phyloP scores from a whole-genome alignment of 2,888 invertebrate genomes.

The Habrosyne pyritoides region DNA sequence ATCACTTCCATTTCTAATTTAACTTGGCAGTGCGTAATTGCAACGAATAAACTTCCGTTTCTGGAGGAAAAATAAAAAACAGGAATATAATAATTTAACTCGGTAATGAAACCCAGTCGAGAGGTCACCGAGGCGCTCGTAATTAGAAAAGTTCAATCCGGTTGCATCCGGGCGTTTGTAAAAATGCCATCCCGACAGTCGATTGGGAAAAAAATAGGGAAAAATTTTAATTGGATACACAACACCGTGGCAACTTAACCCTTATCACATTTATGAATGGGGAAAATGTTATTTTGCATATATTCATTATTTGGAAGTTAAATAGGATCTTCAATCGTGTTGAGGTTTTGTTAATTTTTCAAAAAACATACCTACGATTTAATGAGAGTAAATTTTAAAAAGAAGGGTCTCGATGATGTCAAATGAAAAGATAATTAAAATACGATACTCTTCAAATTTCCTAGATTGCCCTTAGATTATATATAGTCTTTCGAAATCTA shows the following conservation, averaged over 20 bases:
- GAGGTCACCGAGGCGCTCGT: conserved; percentile 21
- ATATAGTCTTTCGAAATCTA: neutral
- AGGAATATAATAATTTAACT: conserved; percentile 18
- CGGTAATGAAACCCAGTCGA: conserved; percentile 19
- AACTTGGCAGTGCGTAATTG: conserved; percentile 4
- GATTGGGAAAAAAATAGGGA: conserved; percentile 25
- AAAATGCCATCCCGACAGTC: conserved; percentile 47
- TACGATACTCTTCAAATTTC: neutral
- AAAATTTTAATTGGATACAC: conserved; percentile 65
- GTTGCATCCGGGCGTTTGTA: conserved; percentile 33
- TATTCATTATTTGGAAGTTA: neutral
- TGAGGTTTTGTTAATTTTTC: too few species aligned
- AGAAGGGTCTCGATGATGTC: neutral
- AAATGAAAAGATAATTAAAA: neutral
- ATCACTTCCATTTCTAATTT: conserved; percentile 5
- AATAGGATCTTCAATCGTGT: neutral
- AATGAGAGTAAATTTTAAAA: neutral
- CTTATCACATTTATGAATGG: conserved; percentile 7
- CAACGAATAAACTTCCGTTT: conserved; percentile 1
- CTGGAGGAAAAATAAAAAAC: conserved; percentile 13
- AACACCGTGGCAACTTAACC: conserved; percentile 36
- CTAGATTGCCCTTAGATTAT: neutral
- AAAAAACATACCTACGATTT: neutral
- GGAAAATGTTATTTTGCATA: neutral
- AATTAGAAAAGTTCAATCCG: conserved; percentile 66